These are phyloP conservation scores for Hipparchia semele DNA, from an alignment of 2,888 invertebrate genomes.

Conservation along the genomic window DNA sequence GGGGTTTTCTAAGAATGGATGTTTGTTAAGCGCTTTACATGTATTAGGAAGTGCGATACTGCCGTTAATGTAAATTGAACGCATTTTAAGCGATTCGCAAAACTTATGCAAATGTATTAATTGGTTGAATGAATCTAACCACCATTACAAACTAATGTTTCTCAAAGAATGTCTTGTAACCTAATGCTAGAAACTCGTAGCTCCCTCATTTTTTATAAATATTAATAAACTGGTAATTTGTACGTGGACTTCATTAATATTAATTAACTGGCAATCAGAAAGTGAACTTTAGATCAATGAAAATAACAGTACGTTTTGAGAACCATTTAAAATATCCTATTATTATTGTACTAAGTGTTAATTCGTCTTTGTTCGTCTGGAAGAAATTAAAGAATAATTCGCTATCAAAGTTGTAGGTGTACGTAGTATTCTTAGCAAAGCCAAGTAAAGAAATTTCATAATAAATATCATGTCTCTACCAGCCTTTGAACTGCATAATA, in stretches of 20 bases:
- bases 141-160: conserved; percentile 18
- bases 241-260: too few relatives aligned
- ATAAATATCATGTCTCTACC: background rate
- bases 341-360: too few relatives aligned
- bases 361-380: too few relatives aligned
- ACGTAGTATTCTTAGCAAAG: background rate
- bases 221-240: too few relatives aligned
- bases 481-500: background rate
- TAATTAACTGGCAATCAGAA: too few relatives aligned
- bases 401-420: background rate
- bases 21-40: conserved; percentile 59
- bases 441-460: background rate
- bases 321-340: too few relatives aligned
- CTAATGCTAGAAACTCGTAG: background rate
- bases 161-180: background rate
- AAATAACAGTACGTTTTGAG: too few relatives aligned
- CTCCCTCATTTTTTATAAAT: too few relatives aligned
- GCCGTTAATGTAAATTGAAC: conserved; percentile 64
- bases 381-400: too few relatives aligned
- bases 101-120: conserved; percentile 67
- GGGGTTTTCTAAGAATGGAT: conserved; percentile 53
- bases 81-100: conserved; percentile 75
- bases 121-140: conserved; percentile 48
- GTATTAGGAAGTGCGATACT: conserved; percentile 67
- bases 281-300: too few relatives aligned